Evolutionary conservation across 2,797 vertebrate genomes (phyloP).

Genomic region (Uromys caudimaculatus): DNA sequence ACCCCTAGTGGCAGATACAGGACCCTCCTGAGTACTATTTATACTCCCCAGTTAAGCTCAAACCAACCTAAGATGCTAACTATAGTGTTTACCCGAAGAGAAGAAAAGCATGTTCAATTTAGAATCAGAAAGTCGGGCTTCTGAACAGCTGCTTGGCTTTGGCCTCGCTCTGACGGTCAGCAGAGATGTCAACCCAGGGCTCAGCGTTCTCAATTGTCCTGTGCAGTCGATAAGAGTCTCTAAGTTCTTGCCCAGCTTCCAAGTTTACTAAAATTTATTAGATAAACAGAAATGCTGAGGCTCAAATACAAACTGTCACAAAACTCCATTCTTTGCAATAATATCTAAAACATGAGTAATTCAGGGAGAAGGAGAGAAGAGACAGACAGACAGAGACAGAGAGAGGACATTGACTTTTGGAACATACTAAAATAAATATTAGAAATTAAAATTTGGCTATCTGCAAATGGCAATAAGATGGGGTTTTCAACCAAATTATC

Average conservation of each 20-base stretch:
- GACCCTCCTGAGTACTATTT: too few relatives aligned
- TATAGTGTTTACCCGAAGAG: background rate
- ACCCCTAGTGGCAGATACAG: background rate
- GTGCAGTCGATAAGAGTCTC: background rate
- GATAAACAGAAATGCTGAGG: background rate
- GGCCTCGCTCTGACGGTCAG: background rate
- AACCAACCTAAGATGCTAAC: background rate
- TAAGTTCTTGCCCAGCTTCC: background rate
- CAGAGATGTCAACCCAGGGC: background rate
- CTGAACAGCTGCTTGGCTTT: background rate
- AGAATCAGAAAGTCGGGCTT: conserved; percentile 10
- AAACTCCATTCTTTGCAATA: conserved; percentile 11
- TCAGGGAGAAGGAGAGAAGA: background rate
- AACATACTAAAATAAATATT: background rate
- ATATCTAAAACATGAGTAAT: conserved; percentile 28
- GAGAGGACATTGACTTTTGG: background rate
- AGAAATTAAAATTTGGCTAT: conserved; percentile 44
- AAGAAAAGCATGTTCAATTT: background rate
- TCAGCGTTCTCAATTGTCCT: conserved; percentile 12
- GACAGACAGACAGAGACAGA: background rate
- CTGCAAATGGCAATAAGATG: conserved; percentile 19
- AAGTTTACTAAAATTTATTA: conserved; percentile 48
- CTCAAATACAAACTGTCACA: background rate
- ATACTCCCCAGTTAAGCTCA: background rate
- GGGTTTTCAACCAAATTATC: conserved; percentile 9